A percentile compares a stretch with the other conserved stretches of the same genome.
Conservation (phyloP, 2,888 invertebrate species). For the Drepana falcataria region DNA sequence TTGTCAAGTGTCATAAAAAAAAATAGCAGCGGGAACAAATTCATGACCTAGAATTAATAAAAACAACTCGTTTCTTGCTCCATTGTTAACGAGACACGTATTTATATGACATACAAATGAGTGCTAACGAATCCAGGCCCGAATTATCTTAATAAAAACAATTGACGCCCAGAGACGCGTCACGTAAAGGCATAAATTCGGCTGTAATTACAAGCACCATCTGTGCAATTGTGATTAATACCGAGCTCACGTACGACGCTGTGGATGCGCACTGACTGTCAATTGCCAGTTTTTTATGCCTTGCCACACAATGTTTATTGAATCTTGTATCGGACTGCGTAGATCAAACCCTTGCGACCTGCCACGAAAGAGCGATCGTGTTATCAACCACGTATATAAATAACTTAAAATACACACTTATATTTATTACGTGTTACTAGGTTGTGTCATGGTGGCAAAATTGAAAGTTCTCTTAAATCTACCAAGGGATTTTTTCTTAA, state of each 20-base stretch:
- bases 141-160: neutral
- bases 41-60: conserved; percentile 7
- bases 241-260: conserved; percentile 51
- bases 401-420: too few relatives aligned
- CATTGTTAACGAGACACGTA: too few relatives aligned
- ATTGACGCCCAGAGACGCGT: conserved; percentile 11
- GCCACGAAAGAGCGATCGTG: conserved; percentile 25
- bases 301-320: conserved; percentile 65
- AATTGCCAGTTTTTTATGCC: conserved; percentile 66
- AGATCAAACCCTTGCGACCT: conserved; percentile 46
- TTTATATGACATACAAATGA: neutral
- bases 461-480: too few relatives aligned
- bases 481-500: too few relatives aligned
- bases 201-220: conserved; percentile 32
- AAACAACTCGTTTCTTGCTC: neutral
- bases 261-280: conserved; percentile 52
- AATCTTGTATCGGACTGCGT: conserved; percentile 61
- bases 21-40: too few relatives aligned
- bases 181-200: conserved; percentile 37
- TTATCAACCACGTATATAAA: neutral
- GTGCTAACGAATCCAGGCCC: neutral
- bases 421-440: too few relatives aligned
- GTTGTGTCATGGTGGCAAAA: too few relatives aligned
- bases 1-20: too few relatives aligned
- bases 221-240: conserved; percentile 46